Evolutionary conservation across 2,888 invertebrate genomes (phyloP).

Genomic region (Athalia circularis): DNA sequence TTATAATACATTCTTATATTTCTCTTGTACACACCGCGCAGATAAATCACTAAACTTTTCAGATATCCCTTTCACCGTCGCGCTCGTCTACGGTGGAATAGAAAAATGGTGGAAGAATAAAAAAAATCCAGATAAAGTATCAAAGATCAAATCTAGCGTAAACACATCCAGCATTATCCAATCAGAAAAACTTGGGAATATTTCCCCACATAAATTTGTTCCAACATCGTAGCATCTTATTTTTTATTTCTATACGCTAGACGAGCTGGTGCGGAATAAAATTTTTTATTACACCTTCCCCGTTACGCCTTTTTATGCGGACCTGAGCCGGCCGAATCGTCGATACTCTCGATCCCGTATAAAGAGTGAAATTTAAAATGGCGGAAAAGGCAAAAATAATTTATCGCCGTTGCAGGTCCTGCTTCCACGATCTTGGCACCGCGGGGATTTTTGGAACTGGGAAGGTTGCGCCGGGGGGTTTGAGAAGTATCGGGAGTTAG

Average conservation of each 20-base stretch:
- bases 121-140: background rate
- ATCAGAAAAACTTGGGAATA: too few species aligned
- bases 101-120: background rate
- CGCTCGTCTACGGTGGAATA: background rate
- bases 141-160: too few species aligned
- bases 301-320: too few species aligned
- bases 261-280: too few species aligned
- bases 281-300: too few species aligned
- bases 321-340: too few species aligned
- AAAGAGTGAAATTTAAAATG: background rate
- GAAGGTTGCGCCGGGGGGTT: background rate
- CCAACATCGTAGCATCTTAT: too few species aligned
- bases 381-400: background rate
- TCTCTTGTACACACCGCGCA: background rate
- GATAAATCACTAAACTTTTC: constrained; percentile 22
- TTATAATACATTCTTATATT: constrained; percentile 50
- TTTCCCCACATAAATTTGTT: too few species aligned
- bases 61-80: background rate
- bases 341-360: background rate
- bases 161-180: too few species aligned
- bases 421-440: constrained; percentile 18
- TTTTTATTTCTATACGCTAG: too few species aligned
- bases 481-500: background rate
- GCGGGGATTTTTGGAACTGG: background rate
- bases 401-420: constrained; percentile 18